Evolutionary conservation across 2,888 invertebrate genomes (phyloP), one percentile per base, ranked within the genome.

Genomic region (Pyrocoelia pectoralis): DNA sequence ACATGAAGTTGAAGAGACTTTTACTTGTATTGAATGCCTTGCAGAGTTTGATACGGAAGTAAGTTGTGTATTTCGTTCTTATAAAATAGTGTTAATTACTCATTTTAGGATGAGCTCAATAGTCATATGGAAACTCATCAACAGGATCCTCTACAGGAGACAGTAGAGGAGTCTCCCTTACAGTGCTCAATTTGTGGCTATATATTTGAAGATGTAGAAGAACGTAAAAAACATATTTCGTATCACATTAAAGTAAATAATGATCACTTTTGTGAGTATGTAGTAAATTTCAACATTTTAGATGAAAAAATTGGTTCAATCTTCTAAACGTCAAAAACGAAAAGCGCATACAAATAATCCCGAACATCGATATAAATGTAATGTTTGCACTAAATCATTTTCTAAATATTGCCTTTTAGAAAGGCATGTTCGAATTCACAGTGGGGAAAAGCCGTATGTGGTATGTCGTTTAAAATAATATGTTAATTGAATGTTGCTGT

Each of bases 341-440:
- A 59, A 68, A 66, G 58, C 52, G 49, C 60, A 61, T 56, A 70
- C 68, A 38, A 71, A 68, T 43, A 73, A 67, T 58, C 33, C 24
- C 4, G 66, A 66, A 24, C 70, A 68, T 55, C 65, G 61, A 2
- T 74, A 84, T 74, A 81, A 80, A 61, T 87, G 87, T 75, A 79
- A 79, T 52, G 79, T 81, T 66, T 87, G 87, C 68, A 71, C 78
- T n/a, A 86, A 86, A 72, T 76, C 79, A 15, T 87, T 87, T 75
- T 79, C 86, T 73, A 90, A 90, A 76, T 86, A 86, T 2, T 88
- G 88, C 73, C 86, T 89, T 71, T 79, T 90, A 53, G 82, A 84
- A 69, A 79, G 90, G 14, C 90, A 91, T 76, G 79, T 84, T 41
- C 79, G 89, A 64, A 88, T 89, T 19, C 90, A 90, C 72, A 90